Percentiles rank a stretch among this genome's conserved stretches.
These are phyloP conservation scores for Alosa alosa DNA, from an alignment of 2,113 vertebrate genomes.

Conservation along the genomic window DNA sequence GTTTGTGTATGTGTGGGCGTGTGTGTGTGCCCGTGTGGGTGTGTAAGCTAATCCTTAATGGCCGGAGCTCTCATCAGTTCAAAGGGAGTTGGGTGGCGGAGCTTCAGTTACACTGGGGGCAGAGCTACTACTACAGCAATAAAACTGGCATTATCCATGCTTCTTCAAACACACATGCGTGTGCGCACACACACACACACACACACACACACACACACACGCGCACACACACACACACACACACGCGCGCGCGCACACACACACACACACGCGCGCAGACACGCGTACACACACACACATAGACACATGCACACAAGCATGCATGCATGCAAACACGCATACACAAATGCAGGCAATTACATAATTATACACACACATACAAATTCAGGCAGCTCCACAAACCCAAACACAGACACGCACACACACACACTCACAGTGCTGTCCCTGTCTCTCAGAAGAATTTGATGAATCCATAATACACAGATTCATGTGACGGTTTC, in stretches of 20 bases:
- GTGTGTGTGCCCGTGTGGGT: background rate
- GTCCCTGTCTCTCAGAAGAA: background rate
- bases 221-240: slow-evolving; percentile 7
- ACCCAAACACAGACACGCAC: background rate
- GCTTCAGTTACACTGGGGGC: background rate
- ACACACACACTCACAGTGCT: slow-evolving; percentile 1
- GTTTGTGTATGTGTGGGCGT: background rate
- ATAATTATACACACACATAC: background rate
- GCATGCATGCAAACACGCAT: background rate
- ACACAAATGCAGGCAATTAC: background rate
- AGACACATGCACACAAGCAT: background rate
- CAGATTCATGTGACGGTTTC: slow-evolving; percentile 26
- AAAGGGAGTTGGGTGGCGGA: background rate
- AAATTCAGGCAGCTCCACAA: background rate
- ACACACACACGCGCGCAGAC: slow-evolving; percentile 17
- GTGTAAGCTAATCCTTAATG: slow-evolving; percentile 8
- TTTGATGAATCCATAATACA: slow-evolving; percentile 31
- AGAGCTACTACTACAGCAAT: background rate
- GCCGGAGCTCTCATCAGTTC: slow-evolving; percentile 1
- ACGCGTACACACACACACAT: slow-evolving; percentile 5
- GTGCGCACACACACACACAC: background rate
- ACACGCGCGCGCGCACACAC: background rate
- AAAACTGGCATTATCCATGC: background rate
- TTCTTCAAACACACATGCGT: background rate
- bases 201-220: background rate